Conservation (phyloP, 1,140 invertebrate genomes). For the Thereuonema tuberculata region DNA sequence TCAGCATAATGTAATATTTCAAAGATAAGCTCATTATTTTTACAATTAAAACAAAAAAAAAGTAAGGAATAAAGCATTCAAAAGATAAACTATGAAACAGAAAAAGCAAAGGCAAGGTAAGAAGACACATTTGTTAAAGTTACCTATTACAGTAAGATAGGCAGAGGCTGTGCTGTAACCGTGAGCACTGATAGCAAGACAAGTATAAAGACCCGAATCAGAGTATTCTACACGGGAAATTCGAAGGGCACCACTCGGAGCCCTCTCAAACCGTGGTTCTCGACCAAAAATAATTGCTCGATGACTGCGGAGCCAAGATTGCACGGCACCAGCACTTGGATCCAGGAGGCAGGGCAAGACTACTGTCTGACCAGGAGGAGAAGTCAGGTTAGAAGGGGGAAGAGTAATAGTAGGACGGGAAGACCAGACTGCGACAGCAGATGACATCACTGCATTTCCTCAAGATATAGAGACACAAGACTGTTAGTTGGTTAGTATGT, state of each 20-base stretch:
- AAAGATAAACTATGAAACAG: no score
- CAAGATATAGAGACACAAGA: no score
- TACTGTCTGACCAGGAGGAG: not conserved
- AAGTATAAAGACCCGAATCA: not conserved
- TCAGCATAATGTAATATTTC: no score
- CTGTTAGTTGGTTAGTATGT: no score
- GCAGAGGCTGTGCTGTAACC: not conserved
- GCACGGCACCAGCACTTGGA: not conserved
- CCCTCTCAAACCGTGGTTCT: constrained; percentile 38
- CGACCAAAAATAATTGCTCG: not conserved
- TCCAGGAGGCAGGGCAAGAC: not conserved
- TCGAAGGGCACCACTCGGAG: constrained; percentile 59
- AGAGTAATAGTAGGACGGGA: not conserved
- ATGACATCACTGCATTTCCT: no score
- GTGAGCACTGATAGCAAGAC: not conserved
- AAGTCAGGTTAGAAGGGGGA: not conserved
- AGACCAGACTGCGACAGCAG: no score
- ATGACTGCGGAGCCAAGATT: not conserved
- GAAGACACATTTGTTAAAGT: no score
- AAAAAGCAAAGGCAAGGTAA: no score
- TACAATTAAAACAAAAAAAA: no score
- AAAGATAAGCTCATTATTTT: no score
- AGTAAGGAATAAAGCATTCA: no score
- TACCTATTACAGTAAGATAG: not conserved
- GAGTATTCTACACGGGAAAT: constrained; percentile 36